Percentiles rank a stretch among this genome's conserved stretches.
Conservation (phyloP, 2,888 invertebrate genomes). For the Linnaemya tessellans region DNA sequence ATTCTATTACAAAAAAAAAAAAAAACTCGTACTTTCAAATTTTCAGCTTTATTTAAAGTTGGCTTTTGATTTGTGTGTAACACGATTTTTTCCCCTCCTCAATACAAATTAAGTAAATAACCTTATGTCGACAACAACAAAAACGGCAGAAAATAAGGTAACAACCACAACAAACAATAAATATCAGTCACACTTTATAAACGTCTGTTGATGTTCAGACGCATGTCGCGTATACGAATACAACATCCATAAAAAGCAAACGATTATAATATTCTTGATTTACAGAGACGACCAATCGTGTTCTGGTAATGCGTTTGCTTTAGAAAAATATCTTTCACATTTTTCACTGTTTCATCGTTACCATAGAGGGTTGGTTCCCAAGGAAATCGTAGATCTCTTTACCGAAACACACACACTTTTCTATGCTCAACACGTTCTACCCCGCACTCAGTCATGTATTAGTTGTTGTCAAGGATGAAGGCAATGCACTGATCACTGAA, state of each 20-base stretch:
- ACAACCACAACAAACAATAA: slow-evolving; percentile 23
- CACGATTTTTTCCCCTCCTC: slow-evolving; percentile 10
- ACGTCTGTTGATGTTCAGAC: slow-evolving; percentile 44
- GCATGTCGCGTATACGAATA: slow-evolving; percentile 24
- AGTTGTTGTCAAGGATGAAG: no score
- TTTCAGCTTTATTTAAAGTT: slow-evolving; percentile 5
- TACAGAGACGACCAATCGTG: not conserved
- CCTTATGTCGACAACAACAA: slow-evolving; percentile 43
- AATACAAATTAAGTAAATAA: slow-evolving; percentile 45
- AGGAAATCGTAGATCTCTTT: no score
- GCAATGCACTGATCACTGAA: no score
- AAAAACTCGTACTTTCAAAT: slow-evolving; percentile 55
- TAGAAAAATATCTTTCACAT: no score
- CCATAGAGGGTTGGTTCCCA: no score
- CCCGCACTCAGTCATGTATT: no score
- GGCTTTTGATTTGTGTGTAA: slow-evolving; percentile 35
- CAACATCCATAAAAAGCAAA: slow-evolving; percentile 41
- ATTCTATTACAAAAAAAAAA: not conserved
- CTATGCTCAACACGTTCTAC: no score
- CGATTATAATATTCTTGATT: not conserved
- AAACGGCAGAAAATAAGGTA: slow-evolving; percentile 1
- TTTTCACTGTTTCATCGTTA: no score
- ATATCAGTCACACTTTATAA: slow-evolving; percentile 65
- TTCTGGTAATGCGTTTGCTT: no score
- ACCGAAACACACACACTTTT: no score